phyloP scores from a whole-genome alignment of 37 sponge, comb jelly and placozoan species.

The Oopsacas minuta region DNA sequence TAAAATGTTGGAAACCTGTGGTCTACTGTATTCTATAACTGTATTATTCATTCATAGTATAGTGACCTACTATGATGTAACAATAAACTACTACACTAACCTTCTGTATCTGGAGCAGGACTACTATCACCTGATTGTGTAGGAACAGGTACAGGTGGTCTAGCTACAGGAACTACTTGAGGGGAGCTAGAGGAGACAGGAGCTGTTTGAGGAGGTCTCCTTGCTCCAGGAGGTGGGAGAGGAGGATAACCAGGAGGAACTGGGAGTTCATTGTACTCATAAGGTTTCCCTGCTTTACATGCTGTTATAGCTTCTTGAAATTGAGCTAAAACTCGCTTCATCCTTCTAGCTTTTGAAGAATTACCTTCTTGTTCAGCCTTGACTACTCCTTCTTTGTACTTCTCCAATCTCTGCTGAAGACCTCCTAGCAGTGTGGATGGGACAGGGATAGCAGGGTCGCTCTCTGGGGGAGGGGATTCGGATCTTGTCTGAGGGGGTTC shows the following conservation, averaged over 20 bases:
- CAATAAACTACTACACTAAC: no score
- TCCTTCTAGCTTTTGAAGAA: conserved; percentile 50
- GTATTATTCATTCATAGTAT: no score
- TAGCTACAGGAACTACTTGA: background rate
- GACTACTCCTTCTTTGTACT: conserved; percentile 47
- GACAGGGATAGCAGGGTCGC: conserved; percentile 47
- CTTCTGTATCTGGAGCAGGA: background rate
- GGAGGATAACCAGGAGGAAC: conserved; percentile 86
- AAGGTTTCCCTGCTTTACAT: conserved; percentile 48
- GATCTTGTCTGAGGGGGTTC: background rate
- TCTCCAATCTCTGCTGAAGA: conserved; percentile 56
- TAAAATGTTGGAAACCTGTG: no score
- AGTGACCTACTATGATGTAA: no score
- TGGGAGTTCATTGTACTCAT: conserved; percentile 61
- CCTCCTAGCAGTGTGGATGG: conserved; percentile 61
- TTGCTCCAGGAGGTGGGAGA: conserved; percentile 43
- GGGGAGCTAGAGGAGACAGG: background rate
- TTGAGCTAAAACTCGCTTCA: conserved; percentile 69
- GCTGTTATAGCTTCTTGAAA: conserved; percentile 71
- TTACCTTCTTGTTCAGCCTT: conserved; percentile 68
- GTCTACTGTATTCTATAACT: no score
- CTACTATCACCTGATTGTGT: background rate
- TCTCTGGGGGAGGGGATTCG: background rate
- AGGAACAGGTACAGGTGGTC: background rate
- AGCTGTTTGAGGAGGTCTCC: background rate